Base-by-base conservation (phyloP, 2,797 vertebrate genomes). In the Chelon auratus region DNA sequence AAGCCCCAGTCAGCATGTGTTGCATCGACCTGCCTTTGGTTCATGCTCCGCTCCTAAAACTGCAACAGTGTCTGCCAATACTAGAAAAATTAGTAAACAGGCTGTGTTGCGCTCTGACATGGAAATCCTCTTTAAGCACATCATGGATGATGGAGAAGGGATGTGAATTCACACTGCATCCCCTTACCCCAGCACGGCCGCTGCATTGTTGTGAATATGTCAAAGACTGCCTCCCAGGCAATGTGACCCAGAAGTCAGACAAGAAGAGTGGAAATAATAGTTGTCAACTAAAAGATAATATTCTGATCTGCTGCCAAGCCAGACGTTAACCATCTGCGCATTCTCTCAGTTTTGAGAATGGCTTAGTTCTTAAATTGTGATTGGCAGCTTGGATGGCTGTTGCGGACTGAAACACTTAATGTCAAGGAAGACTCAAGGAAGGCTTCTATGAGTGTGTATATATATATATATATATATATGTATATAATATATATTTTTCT, bases 281-380 rank as follows among this genome's bases (percentile, higher is more conserved):
- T 70, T 22, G 59, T 67, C 65, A 75, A 48, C 37, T 68, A 61
- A 77, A 80, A 77, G 53, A 84, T 71, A 68, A 50, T 24, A 61
- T 80, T 65, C 48, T 68, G 77, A 88, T 87, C 54, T 59, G 51
- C 66, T 82, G 81, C 74, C 68, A 87, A 77, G 70, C 54, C 61
- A 69, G 73, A 74, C 47, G 40, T 55, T 33, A 52, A 73, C 81
- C 80, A 80, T 87, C 75, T 83, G 76, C 40, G 60, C 68, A 42
- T 45, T 50, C 37, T 69, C 43, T n/a, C 3, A 1, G 14, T 66
- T 81, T 63, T 69, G 73, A 72, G 75, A 82, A 79, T 55, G 73
- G 68, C 63, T 80, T 68, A 17, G 17, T 60, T 68, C 76, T 78
- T 57, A 42, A 33, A 66, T 51, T 61, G 52, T 76, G 78, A 84